These are phyloP conservation scores for Synergus japonicus DNA, from an alignment of 2,888 invertebrate genomes.

Conservation along the genomic window DNA sequence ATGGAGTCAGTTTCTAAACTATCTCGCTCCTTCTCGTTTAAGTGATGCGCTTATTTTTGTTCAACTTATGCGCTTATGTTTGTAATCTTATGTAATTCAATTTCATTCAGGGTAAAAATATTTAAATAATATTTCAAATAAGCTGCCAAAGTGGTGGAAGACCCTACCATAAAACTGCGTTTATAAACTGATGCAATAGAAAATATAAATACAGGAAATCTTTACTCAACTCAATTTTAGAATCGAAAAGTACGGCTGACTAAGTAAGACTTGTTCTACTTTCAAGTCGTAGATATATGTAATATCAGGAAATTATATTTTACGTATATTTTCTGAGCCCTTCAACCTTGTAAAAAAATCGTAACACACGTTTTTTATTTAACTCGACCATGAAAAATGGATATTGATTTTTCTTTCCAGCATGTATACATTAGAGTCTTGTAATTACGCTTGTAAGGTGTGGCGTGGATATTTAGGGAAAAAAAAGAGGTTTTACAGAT, in stretches of 20 bases:
- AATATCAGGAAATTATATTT: too few species aligned
- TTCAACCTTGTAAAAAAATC: neutral
- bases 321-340: neutral
- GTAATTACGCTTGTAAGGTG: neutral
- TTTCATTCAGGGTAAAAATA: too few species aligned
- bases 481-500: too few species aligned
- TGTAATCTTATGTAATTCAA: too few species aligned
- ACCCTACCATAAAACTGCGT: neutral
- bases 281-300: neutral
- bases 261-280: neutral
- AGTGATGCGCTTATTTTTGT: neutral
- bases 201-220: neutral
- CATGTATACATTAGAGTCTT: neutral
- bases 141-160: too few species aligned
- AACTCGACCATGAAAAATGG: neutral
- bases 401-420: neutral
- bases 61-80: too few species aligned
- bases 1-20: conserved; percentile 66
- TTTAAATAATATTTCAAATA: too few species aligned
- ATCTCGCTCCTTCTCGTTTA: conserved; percentile 53
- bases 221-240: neutral
- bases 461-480: too few species aligned
- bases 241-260: neutral
- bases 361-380: neutral
- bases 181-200: neutral